Conservation (phyloP, 2,113 vertebrate genomes). For the Labeo rohita region DNA sequence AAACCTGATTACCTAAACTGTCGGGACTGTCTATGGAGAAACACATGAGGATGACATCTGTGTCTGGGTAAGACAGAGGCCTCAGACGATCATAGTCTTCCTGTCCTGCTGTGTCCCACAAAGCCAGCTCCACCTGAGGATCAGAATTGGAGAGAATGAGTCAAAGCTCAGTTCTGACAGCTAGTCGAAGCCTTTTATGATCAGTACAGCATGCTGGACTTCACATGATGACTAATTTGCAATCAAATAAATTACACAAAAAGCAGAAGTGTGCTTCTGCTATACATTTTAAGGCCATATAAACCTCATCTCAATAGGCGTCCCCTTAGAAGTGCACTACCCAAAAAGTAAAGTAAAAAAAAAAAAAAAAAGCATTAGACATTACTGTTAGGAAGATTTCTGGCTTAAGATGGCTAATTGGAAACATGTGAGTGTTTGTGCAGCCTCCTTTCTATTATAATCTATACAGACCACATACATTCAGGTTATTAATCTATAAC, state of each 20-base stretch:
- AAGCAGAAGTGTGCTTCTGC: background rate
- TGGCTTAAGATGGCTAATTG: background rate
- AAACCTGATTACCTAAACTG: conserved; percentile 87
- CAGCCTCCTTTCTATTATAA: background rate
- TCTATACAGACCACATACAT: background rate
- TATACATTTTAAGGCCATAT: background rate
- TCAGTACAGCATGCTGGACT: background rate
- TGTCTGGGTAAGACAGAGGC: conserved; percentile 96
- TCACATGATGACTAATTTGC: background rate
- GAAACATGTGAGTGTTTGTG: background rate
- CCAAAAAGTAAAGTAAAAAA: background rate
- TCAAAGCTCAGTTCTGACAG: background rate
- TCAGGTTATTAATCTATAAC: background rate
- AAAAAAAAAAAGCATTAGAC: background rate
- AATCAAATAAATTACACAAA: background rate
- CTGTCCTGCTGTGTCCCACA: conserved; percentile 97
- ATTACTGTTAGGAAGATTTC: background rate
- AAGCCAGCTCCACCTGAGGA: conserved; percentile 90
- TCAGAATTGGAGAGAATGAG: conserved; percentile 36
- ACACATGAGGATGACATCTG: conserved; percentile 98
- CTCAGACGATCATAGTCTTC: conserved; percentile 96
- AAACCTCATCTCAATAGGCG: background rate
- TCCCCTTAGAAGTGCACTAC: background rate
- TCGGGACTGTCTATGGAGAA: conserved; percentile 98
- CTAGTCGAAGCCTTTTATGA: no score